phyloP scores from a whole-genome alignment of 2,797 vertebrate genomes.

The Micromesistius poutassou region DNA sequence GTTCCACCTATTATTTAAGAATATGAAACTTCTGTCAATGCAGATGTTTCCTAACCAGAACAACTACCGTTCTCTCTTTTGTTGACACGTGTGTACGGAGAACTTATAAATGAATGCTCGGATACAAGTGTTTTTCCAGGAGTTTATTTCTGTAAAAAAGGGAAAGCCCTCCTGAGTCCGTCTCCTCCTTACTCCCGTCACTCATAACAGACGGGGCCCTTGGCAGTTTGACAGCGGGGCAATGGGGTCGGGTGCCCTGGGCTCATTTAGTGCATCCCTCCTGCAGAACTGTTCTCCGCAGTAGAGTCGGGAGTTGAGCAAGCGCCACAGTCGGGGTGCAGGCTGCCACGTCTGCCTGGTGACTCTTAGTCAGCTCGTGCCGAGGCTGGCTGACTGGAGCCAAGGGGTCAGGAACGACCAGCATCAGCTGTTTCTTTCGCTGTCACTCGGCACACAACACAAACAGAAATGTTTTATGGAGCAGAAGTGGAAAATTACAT shows the following conservation, averaged over 20 bases:
- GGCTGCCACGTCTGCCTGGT: constrained; percentile 31
- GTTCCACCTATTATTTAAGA: constrained; percentile 26
- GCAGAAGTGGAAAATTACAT: constrained; percentile 38
- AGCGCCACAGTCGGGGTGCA: constrained; percentile 35
- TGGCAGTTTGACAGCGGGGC: constrained; percentile 33
- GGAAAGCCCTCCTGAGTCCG: background rate
- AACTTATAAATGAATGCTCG: background rate
- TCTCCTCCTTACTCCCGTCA: constrained; percentile 31
- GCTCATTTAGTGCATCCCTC: constrained; percentile 34
- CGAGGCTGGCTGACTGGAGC: constrained; percentile 51
- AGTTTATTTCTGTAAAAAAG: background rate
- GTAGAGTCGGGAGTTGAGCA: constrained; percentile 25
- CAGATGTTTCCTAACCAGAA: background rate
- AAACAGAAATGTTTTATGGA: constrained; percentile 18
- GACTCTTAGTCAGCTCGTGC: constrained; percentile 36
- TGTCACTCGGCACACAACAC: constrained; percentile 24
- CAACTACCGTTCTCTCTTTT: background rate
- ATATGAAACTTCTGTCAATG: constrained; percentile 43
- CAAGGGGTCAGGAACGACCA: constrained; percentile 52
- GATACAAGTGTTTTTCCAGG: background rate
- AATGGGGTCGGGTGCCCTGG: constrained; percentile 10
- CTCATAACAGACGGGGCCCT: constrained; percentile 35
- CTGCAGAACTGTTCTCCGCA: constrained; percentile 24
- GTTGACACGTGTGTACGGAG: background rate
- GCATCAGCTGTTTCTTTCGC: constrained; percentile 36